Percentiles rank a stretch among this genome's conserved stretches.
Conservation (phyloP, 2,888 invertebrate species). For the Drosophila neoperkinsi region DNA sequence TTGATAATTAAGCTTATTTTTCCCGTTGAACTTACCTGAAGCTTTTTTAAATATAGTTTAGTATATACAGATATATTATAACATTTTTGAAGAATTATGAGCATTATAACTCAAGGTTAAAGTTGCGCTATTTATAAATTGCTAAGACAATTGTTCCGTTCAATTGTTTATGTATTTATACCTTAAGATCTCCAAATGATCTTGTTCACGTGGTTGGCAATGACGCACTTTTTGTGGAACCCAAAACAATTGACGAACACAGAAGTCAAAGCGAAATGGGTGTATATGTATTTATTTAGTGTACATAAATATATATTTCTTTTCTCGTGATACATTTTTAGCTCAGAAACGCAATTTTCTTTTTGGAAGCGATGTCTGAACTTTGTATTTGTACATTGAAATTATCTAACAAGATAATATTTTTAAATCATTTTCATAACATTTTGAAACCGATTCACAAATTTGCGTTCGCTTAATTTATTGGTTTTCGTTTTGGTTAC, state of each 20-base stretch:
- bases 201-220: slow-evolving; percentile 33
- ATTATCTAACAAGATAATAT: slow-evolving; percentile 30
- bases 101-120: slow-evolving; percentile 28
- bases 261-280: slow-evolving; percentile 9
- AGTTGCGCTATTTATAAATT: slow-evolving; percentile 38
- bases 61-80: background rate
- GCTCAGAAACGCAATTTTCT: slow-evolving; percentile 14
- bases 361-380: slow-evolving; percentile 9
- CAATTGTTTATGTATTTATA: slow-evolving; percentile 19
- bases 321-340: slow-evolving; percentile 4
- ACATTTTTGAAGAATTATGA: background rate
- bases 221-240: slow-evolving; percentile 43
- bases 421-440: background rate
- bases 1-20: slow-evolving; percentile 39
- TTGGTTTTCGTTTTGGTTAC: slow-evolving; percentile 20
- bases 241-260: slow-evolving; percentile 48
- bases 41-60: background rate
- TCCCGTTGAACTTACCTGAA: background rate
- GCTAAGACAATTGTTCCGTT: slow-evolving; percentile 15
- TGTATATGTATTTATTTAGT: background rate
- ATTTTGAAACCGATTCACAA: background rate
- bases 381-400: slow-evolving; percentile 7
- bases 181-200: slow-evolving; percentile 25
- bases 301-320: slow-evolving; percentile 14
- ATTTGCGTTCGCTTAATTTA: slow-evolving; percentile 12